Evolutionary conservation across 2,797 vertebrate genomes (phyloP), one percentile per base, ranked within the genome.

Genomic region (Lemur catta): DNA sequence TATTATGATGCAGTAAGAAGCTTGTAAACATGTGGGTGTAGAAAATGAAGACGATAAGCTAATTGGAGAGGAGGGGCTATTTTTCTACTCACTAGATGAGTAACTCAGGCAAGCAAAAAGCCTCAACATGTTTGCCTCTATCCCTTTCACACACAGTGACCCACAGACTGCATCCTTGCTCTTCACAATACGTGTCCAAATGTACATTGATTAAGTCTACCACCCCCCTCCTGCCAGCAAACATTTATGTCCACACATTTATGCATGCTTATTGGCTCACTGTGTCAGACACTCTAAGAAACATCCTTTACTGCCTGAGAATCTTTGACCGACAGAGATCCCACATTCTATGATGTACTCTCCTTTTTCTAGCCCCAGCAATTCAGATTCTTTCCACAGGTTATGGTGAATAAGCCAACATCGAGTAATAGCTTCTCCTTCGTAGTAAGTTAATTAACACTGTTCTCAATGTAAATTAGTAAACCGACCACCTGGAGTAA

Each of bases 401-500:
- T 71, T 87, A 75, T 33, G 72, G 59, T 85, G 52, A 94, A 52
- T 65, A 69, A 67, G n/a, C 33, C 59, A 59, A 55, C 9, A 46
- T 52, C 61, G 57, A 93, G 43, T 14, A 22, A 75, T 46, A 67
- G n/a, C 22, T 57, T 95, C 72, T 95, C 43, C 46, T 72, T n/a
- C 38, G 48, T 7, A 80, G 28, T 38, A 78, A 82, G 52, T 63
- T 61, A 75, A 52, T 88, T 84, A 93, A 89, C 14, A 82, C 17
- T 18, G 72, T 24, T 61, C 26, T 90, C 38, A 30, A 61, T 72
- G 26, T 67, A 82, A 72, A 93, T 67, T 82, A 76, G 41, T 79
- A 67, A 97, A 63, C n/a, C 82, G 43, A 81, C 35, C 87, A 76
- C 59, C 12, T n/a, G 1, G 43, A 86, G 57, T 94, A 81, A 95